Evolutionary conservation across 2,797 vertebrate species (phyloP).

Genomic region (Echeneis naucrates): DNA sequence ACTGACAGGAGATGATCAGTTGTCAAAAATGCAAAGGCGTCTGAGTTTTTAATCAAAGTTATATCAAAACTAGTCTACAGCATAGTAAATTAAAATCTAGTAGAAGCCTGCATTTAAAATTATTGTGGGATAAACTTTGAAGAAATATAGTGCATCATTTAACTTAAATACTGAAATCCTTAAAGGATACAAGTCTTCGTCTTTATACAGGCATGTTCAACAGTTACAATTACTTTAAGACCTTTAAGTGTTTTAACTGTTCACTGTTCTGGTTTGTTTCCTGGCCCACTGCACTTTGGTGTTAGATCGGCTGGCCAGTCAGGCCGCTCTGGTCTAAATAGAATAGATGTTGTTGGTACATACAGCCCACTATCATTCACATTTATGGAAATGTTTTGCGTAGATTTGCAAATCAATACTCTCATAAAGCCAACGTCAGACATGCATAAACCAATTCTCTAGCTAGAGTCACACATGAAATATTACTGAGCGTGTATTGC

Average conservation of each 20-base stretch:
- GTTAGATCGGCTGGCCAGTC: too few species aligned
- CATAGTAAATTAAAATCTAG: too few species aligned
- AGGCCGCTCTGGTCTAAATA: too few species aligned
- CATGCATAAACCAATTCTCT: background rate
- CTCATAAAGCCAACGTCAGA: background rate
- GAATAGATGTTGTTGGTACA: too few species aligned
- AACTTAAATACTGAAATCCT: background rate
- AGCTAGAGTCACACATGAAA: background rate
- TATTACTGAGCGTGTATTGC: slow-evolving; percentile 2
- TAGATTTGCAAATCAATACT: background rate
- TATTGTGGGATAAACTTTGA: background rate
- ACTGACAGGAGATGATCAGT: slow-evolving; percentile 1
- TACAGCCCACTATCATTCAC: too few species aligned
- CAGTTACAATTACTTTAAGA: background rate
- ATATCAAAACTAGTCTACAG: background rate
- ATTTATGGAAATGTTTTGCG: background rate
- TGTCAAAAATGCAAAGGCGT: background rate
- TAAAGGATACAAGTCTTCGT: background rate
- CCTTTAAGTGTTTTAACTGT: background rate
- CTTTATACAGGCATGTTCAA: background rate
- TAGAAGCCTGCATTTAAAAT: background rate
- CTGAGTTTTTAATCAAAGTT: background rate
- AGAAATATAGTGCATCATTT: background rate
- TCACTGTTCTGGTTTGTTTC: too few species aligned
- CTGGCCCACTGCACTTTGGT: too few species aligned